Conservation (phyloP, 2,888 invertebrate genomes). For the Capitulum mitella region DNA sequence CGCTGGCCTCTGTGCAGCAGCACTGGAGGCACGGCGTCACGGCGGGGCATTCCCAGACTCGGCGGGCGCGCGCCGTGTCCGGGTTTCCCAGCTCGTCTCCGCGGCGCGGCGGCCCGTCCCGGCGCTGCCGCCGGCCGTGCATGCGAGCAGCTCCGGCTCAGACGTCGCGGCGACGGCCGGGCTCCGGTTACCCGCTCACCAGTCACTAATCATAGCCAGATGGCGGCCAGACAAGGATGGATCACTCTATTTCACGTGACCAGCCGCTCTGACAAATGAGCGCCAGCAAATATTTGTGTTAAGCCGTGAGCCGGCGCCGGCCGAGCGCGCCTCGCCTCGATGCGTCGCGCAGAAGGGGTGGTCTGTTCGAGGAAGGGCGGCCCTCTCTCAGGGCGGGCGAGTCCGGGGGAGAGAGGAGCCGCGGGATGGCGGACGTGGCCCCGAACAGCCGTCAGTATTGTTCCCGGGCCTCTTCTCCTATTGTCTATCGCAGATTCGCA, state of each 20-base stretch:
- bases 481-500: too few relatives aligned
- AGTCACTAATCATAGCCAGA: neutral
- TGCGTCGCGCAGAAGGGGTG: neutral
- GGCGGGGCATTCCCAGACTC: too few relatives aligned
- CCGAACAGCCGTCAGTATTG: too few relatives aligned
- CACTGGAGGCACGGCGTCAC: too few relatives aligned
- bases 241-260: neutral
- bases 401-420: too few relatives aligned
- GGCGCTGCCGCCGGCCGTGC: too few relatives aligned
- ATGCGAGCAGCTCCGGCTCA: too few relatives aligned
- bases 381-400: too few relatives aligned
- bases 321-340: neutral
- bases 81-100: neutral
- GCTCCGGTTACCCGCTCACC: neutral
- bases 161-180: neutral
- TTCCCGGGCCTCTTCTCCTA: too few relatives aligned
- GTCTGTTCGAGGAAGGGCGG: too few relatives aligned
- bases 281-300: conserved; percentile 6
- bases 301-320: neutral
- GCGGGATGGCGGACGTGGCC: too few relatives aligned
- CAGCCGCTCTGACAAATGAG: conserved; percentile 3
- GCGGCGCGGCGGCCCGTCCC: neutral
- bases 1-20: too few relatives aligned
- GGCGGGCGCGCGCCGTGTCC: neutral
- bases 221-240: neutral